Percentiles rank a stretch among this genome's conserved stretches.
Conservation (phyloP, 2,888 invertebrate species). For the Drosophila neutralis region DNA sequence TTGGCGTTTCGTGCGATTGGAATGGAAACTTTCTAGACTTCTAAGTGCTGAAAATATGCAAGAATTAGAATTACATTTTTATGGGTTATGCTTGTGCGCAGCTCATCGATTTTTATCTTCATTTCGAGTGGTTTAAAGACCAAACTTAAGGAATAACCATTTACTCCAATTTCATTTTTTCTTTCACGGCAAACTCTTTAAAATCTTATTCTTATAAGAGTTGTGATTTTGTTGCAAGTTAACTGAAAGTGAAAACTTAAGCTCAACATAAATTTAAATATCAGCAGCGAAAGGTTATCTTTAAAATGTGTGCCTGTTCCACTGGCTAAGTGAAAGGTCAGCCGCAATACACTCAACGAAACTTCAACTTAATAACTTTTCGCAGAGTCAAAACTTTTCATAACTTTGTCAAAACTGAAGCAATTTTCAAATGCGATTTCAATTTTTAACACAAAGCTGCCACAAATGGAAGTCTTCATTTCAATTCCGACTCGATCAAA, state of each 20-base stretch:
- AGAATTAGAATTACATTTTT: conserved; percentile 12
- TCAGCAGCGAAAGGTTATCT: not conserved
- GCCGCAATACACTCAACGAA: not conserved
- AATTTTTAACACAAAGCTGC: not conserved
- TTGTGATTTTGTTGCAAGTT: not conserved
- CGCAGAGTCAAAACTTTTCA: not conserved
- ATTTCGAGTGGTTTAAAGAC: conserved; percentile 15
- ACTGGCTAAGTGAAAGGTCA: not conserved
- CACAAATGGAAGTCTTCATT: not conserved
- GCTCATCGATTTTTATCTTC: conserved; percentile 31
- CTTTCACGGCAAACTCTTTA: not conserved
- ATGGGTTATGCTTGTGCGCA: conserved; percentile 25
- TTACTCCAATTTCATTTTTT: not conserved
- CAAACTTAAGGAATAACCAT: conserved; percentile 12
- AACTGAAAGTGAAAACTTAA: not conserved
- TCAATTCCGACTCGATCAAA: not conserved
- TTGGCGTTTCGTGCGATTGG: conserved; percentile 15
- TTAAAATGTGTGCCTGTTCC: not conserved
- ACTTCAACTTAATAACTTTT: not conserved
- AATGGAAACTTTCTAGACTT: conserved; percentile 33
- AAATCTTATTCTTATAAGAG: not conserved
- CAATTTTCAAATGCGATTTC: not conserved
- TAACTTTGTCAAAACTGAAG: not conserved
- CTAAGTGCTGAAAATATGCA: conserved; percentile 5
- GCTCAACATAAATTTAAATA: not conserved